A percentile compares a stretch with the other conserved stretches of the same genome.
Evolutionary conservation across 2,113 vertebrate genomes (phyloP).

Genomic region (Albula glossodonta): DNA sequence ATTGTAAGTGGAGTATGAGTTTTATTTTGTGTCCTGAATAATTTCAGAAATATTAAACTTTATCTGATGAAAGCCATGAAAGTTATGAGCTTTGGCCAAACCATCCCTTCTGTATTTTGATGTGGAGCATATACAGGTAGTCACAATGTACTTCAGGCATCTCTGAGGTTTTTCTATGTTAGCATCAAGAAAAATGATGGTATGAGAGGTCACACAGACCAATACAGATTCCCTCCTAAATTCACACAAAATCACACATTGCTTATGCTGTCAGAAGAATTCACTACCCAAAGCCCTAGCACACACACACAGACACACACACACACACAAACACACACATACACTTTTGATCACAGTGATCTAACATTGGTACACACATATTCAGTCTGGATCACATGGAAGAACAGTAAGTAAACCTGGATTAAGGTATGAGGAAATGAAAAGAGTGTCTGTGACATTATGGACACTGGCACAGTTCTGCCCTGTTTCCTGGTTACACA

Average conservation of each 20-base stretch:
- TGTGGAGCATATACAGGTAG: neutral
- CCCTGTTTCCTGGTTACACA: neutral
- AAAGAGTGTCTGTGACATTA: neutral
- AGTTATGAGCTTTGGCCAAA: neutral
- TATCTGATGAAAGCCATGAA: neutral
- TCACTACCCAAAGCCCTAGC: too few relatives aligned
- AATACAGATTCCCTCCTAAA: too few relatives aligned
- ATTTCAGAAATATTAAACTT: neutral
- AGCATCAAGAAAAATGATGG: too few relatives aligned
- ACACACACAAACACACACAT: too few relatives aligned
- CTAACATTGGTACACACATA: neutral
- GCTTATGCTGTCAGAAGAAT: too few relatives aligned
- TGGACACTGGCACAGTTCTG: neutral
- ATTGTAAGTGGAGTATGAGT: neutral
- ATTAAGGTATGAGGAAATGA: neutral
- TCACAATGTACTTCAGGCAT: neutral
- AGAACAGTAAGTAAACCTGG: neutral
- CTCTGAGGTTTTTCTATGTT: too few relatives aligned
- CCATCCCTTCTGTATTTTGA: too few relatives aligned
- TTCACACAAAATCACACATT: too few relatives aligned
- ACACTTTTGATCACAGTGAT: neutral
- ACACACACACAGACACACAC: neutral
- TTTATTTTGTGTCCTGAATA: neutral
- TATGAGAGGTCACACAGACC: too few relatives aligned
- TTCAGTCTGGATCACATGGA: neutral